phyloP scores from a whole-genome alignment of 2,797 vertebrate genomes.

The Acanthurus tractus region DNA sequence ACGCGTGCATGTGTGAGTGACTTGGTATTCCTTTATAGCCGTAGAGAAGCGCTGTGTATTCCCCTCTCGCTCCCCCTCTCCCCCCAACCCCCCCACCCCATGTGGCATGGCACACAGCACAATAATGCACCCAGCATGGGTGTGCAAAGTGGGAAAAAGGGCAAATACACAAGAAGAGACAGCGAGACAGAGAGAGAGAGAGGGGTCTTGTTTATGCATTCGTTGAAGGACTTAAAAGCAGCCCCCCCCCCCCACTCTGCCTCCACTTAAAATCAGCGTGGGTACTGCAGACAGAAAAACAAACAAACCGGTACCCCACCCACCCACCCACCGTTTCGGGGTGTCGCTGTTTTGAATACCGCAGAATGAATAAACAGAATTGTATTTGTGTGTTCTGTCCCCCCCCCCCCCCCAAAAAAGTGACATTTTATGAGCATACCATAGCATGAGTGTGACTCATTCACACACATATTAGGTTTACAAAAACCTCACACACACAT shows the following conservation, averaged over 20 bases:
- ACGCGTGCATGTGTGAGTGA: slow-evolving; percentile 12
- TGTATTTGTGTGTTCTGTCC: slow-evolving; percentile 39
- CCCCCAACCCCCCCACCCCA: slow-evolving; percentile 25
- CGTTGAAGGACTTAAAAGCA: slow-evolving; percentile 69
- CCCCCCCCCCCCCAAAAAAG: too few relatives aligned
- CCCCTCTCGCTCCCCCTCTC: slow-evolving; percentile 5
- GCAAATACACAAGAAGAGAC: slow-evolving; percentile 57
- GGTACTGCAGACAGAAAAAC: slow-evolving; percentile 64
- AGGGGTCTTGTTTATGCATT: slow-evolving; percentile 69
- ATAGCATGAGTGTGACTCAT: slow-evolving; percentile 30
- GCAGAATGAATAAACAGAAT: slow-evolving; percentile 39
- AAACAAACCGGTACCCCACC: slow-evolving; percentile 55
- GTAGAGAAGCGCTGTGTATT: slow-evolving; percentile 8
- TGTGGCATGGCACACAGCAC: slow-evolving; percentile 25
- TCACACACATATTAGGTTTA: neutral
- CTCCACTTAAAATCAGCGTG: slow-evolving; percentile 70
- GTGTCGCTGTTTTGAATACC: slow-evolving; percentile 49
- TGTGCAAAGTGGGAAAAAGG: slow-evolving; percentile 51
- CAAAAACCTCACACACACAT: slow-evolving; percentile 19
- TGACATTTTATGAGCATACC: slow-evolving; percentile 29
- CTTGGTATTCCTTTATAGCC: slow-evolving; percentile 48
- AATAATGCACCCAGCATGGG: slow-evolving; percentile 53
- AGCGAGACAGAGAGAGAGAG: slow-evolving; percentile 33
- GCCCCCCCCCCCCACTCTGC: slow-evolving; percentile 43
- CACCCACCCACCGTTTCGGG: neutral